Evolutionary conservation across 2,113 vertebrate species (phyloP).

Genomic region (Syrrhaptes paradoxus): DNA sequence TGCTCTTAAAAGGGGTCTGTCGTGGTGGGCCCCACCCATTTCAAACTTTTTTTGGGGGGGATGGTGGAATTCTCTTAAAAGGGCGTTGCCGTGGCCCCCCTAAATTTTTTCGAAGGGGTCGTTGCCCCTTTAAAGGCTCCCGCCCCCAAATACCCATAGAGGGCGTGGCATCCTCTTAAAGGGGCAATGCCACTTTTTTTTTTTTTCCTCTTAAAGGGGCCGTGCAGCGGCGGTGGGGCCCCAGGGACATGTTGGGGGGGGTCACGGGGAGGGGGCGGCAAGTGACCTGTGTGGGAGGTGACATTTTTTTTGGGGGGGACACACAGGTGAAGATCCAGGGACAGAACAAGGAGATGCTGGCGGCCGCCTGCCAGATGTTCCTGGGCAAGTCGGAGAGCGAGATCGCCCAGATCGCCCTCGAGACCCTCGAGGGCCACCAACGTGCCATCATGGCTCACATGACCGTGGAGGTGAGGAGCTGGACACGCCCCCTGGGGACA

Average conservation of each 20-base stretch:
- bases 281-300: too few relatives aligned
- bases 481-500: too few relatives aligned
- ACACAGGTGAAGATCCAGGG: constrained; percentile 94
- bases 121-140: too few relatives aligned
- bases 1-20: neutral
- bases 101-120: too few relatives aligned
- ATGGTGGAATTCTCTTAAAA: neutral
- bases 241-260: too few relatives aligned
- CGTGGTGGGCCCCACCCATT: neutral
- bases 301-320: neutral
- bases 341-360: constrained; percentile 97
- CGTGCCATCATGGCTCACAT: constrained; percentile 96
- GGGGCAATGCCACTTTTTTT: neutral
- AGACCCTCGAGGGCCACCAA: constrained; percentile 95
- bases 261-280: too few relatives aligned
- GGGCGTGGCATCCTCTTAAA: neutral
- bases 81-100: neutral
- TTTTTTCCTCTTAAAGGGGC: neutral
- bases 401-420: constrained; percentile 89
- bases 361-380: constrained; percentile 95
- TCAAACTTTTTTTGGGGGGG: too few relatives aligned
- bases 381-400: constrained; percentile 91
- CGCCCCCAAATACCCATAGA: too few relatives aligned
- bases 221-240: fast-evolving
- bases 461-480: constrained; percentile 87